Percentiles rank a stretch among this genome's conserved stretches.
Evolutionary conservation across 2,888 invertebrate species (phyloP).

Genomic region (Oligia strigilis): DNA sequence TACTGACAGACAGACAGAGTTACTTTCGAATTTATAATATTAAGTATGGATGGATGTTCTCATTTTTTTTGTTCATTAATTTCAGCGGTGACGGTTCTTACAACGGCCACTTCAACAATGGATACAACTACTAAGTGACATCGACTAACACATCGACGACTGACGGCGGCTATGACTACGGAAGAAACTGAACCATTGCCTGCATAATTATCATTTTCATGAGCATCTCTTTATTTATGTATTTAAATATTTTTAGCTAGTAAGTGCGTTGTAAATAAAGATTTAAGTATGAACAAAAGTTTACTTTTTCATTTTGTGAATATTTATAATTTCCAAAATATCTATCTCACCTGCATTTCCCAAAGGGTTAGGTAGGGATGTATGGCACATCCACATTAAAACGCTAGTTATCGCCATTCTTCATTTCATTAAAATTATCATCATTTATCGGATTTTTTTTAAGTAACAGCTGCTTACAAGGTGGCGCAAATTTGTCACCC

Average conservation of each 20-base stretch:
- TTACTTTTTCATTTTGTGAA: not conserved
- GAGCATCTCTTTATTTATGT: constrained; percentile 62
- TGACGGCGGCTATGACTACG: not conserved
- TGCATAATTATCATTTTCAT: constrained; percentile 11
- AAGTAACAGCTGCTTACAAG: too few relatives aligned
- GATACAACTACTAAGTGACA: constrained; percentile 71
- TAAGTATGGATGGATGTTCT: not conserved
- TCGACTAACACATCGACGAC: constrained; percentile 21
- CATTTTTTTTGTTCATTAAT: constrained; percentile 41
- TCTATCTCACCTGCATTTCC: not conserved
- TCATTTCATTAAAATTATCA: not conserved
- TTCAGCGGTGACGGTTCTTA: constrained; percentile 76
- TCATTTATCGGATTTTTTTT: too few relatives aligned
- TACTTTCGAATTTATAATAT: too few relatives aligned
- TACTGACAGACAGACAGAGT: too few relatives aligned
- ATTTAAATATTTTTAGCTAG: constrained; percentile 36
- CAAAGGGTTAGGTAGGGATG: not conserved
- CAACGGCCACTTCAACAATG: constrained; percentile 72
- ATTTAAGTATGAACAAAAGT: constrained; percentile 15
- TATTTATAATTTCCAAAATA: not conserved
- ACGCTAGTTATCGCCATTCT: not conserved
- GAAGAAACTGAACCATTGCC: not conserved
- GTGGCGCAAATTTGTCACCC: not conserved
- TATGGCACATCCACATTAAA: not conserved
- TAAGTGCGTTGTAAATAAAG: constrained; percentile 69